Evolutionary conservation across 2,888 invertebrate species (phyloP).

Genomic region (Coenonympha arcania): DNA sequence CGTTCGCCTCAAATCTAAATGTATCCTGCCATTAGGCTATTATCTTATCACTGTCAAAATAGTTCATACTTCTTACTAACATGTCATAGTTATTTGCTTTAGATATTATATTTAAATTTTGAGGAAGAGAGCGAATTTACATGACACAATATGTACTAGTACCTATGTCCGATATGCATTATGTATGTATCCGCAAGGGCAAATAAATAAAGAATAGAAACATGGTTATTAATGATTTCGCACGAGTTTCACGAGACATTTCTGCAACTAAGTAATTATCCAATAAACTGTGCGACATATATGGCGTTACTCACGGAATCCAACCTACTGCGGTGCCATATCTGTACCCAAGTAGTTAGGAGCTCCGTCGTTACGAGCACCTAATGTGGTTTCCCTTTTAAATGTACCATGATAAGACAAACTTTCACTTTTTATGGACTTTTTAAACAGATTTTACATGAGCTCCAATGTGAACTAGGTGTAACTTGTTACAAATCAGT

Average conservation of each 20-base stretch:
- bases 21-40: not conserved
- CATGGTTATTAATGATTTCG: not conserved
- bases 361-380: conserved; percentile 21
- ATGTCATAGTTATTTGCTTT: too few relatives aligned
- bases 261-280: conserved; percentile 17
- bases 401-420: conserved; percentile 14
- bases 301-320: conserved; percentile 23
- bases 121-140: too few relatives aligned
- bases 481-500: too few relatives aligned
- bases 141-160: too few relatives aligned
- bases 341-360: conserved; percentile 27
- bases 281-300: conserved; percentile 17
- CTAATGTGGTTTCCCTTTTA: conserved; percentile 27
- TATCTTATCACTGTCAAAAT: not conserved
- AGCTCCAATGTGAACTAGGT: not conserved
- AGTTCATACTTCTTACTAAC: too few relatives aligned
- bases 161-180: too few relatives aligned
- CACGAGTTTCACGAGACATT: not conserved
- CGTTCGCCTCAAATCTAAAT: not conserved
- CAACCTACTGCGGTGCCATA: conserved; percentile 30
- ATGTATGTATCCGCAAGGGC: too few relatives aligned
- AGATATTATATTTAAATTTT: too few relatives aligned
- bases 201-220: too few relatives aligned
- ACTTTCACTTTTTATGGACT: conserved; percentile 23
- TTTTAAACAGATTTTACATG: conserved; percentile 9